Evolutionary conservation across 2,888 invertebrate species (phyloP).

Genomic region (Sarcophaga carnaria): DNA sequence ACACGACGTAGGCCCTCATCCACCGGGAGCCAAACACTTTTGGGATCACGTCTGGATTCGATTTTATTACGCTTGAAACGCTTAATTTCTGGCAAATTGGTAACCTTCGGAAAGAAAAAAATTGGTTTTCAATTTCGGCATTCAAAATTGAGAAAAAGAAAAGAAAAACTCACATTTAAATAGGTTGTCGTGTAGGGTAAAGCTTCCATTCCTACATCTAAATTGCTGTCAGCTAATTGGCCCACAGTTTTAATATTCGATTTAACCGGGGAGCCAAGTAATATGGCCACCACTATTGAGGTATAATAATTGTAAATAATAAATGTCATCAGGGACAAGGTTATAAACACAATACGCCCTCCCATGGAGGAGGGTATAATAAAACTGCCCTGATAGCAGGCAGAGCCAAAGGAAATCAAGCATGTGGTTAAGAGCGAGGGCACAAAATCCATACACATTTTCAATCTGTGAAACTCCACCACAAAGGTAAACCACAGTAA

Average conservation of each 20-base stretch:
- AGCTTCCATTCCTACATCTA: conserved; percentile 83
- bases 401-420: conserved; percentile 82
- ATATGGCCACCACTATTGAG: conserved; percentile 85
- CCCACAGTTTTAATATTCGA: conserved; percentile 82
- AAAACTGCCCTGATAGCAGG: conserved; percentile 82
- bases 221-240: conserved; percentile 83
- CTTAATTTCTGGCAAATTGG: conserved; percentile 73
- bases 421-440: conserved; percentile 77
- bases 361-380: conserved; percentile 81
- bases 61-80: conserved; percentile 73
- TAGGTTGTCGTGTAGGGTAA: conserved; percentile 77
- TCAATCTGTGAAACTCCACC: conserved; percentile 72
- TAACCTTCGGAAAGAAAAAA: conserved; percentile 66
- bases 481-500: conserved; percentile 79
- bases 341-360: conserved; percentile 79
- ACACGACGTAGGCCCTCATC: conserved; percentile 76
- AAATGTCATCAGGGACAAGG: conserved; percentile 79
- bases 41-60: conserved; percentile 65
- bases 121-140: background rate
- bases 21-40: conserved; percentile 74
- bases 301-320: conserved; percentile 85
- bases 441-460: conserved; percentile 68
- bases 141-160: background rate
- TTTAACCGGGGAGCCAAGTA: conserved; percentile 84
- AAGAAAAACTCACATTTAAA: conserved; percentile 75